Evolutionary conservation across 2,888 invertebrate genomes (phyloP), one percentile per base, ranked within the genome.

Genomic region (Plemyria rubiginata): DNA sequence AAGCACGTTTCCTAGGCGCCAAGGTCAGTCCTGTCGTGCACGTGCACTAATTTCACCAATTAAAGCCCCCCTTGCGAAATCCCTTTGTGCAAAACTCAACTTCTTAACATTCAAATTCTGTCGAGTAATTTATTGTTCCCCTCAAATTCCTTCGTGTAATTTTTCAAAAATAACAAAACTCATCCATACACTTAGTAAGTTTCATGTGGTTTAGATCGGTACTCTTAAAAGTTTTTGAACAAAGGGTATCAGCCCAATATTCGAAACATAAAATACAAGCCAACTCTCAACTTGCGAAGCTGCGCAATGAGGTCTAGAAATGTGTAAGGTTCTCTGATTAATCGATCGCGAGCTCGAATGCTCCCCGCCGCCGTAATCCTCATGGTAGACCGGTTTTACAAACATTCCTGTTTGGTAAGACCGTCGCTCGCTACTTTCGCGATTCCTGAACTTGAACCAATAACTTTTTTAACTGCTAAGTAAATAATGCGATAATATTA

Each of bases 1-100:
- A 99, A 95, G 98, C 98, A 87, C 96, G 99, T 93, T 98, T 98
- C 94, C 96, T 98, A 92, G 98, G 98, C 94, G 97, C 96, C 93
- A 96, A 98, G 97, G 98, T 98, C 93, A 96, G 97, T 95, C 66
- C 41, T 15, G 46, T 48, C 16, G 38, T 41, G 41, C 54, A 55
- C 46, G 54, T 43, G 58, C 57, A 54, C 57, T 28, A 57, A 58
- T 58, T 40, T 7, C 50, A 43, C 28, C 40, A 51, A 52, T 29
- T 16, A 45, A 16, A 45, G 45, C 4, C 16, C 9, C 16, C 45
- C 4, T 9, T 45, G 15, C 16, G 6, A 45, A 45, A 45, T 15
- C 11, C n/a, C 16, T 43, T 50, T 50, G 46, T 50, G 32, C 32
- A 40, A 7, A 45, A 45, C 45, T 16, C 16, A 16, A 11, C 45